Evolutionary conservation across 2,113 vertebrate genomes (phyloP), one percentile per base, ranked within the genome.

Genomic region (Climacteris rufus): DNA sequence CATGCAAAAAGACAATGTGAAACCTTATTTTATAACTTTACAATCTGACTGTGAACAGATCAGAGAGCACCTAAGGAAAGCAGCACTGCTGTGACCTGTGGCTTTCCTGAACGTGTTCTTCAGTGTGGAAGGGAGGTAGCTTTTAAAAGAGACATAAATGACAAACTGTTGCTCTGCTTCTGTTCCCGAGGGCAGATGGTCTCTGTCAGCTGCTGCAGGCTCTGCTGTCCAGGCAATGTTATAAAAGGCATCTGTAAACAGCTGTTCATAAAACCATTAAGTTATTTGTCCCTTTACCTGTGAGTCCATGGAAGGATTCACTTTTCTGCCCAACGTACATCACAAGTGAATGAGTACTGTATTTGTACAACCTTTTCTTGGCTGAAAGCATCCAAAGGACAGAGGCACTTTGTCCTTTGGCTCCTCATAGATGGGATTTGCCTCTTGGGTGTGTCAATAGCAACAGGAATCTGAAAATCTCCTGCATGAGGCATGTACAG

Each of bases 1-100:
- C 1, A 0, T 61, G 50, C 22, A 4, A 11, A 53, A 30, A 60
- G 42, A 49, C 14, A 4, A 19, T 1, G 1, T 19, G 6, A 15
- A 11, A 42, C 42, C 17, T 12, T 24, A 11, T 15, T 54, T 57
- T 23, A 4, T 39, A 4, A 13, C 56, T 61, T 1, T 8, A 23
- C 11, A 25, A 18, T 39, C 24, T 44, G 60, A 6, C 45, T 35
- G 27, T 12, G 19, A 66, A 10, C 10, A 13, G 39, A n/a, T 13
- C 39, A 8, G 61, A 45, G 31, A 11, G 15, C 2, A 17, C 30
- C 47, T 11, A 2, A 11, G 19, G 5, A 25, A 53, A 49, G 2
- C 1, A 5, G 21, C 4, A 2, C 7, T 27, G 40, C 54, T 17
- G 47, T n/a, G 45, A 31, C 16, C 44, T 15, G 21, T 27, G 80